A percentile compares a stretch with the other conserved stretches of the same genome.
phyloP scores from a whole-genome alignment of 2,113 vertebrate species.

The Corythornis vintsioides region DNA sequence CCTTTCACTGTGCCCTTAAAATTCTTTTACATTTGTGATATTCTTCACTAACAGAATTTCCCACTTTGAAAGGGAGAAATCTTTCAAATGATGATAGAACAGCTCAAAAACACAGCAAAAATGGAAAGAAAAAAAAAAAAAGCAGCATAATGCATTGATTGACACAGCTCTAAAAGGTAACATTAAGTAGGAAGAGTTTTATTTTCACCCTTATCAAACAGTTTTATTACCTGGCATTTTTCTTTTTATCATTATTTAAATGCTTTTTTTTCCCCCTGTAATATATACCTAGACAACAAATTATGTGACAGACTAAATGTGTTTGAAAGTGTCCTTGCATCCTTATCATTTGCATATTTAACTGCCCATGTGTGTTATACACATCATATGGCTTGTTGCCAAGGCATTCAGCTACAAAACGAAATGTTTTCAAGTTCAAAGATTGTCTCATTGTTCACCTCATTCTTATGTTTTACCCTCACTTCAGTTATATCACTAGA shows the following conservation, averaged over 20 bases:
- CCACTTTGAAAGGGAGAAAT: neutral
- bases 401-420: conserved; percentile 12
- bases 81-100: conserved; percentile 9
- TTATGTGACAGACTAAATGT: neutral
- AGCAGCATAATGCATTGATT: neutral
- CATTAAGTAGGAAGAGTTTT: neutral
- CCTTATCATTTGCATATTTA: conserved; percentile 41
- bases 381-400: conserved; percentile 8
- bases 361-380: neutral
- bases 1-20: conserved; percentile 41
- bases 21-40: conserved; percentile 33
- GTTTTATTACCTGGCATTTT: neutral
- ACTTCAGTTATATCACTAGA: neutral
- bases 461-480: neutral
- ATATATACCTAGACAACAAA: neutral
- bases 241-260: neutral
- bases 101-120: neutral
- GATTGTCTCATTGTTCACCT: conserved; percentile 6
- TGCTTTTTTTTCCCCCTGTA: neutral
- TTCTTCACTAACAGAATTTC: conserved; percentile 37
- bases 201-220: neutral
- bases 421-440: conserved; percentile 51
- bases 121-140: neutral
- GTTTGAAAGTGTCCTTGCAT: conserved; percentile 34
- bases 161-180: neutral